A percentile compares a stretch with the other conserved stretches of the same genome.
These are phyloP conservation scores for Argynnis bischoffii DNA, from an alignment of 2,888 invertebrate species.

Conservation along the genomic window DNA sequence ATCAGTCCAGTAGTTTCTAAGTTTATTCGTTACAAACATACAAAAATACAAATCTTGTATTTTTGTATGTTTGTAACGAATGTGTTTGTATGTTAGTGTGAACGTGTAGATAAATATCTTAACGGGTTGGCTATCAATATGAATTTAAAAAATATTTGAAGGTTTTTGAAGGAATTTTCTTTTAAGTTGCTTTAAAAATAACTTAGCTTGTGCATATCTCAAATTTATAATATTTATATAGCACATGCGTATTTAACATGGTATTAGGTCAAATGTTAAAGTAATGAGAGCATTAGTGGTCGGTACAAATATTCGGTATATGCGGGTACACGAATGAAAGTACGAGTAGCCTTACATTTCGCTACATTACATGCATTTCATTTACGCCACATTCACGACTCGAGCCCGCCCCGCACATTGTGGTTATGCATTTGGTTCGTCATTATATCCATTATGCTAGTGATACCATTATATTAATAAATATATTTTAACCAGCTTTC, in stretches of 20 bases:
- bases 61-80: too few species aligned
- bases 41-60: too few species aligned
- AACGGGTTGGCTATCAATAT: too few species aligned
- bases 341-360: constrained; percentile 6
- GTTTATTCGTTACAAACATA: too few species aligned
- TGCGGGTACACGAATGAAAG: constrained; percentile 13
- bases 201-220: not conserved
- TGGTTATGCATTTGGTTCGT: constrained; percentile 14
- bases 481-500: not conserved
- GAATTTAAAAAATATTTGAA: too few species aligned
- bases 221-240: constrained; percentile 7
- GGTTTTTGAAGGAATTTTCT: not conserved
- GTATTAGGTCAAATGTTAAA: constrained; percentile 17
- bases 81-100: too few species aligned
- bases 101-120: too few species aligned
- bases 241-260: constrained; percentile 9
- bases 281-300: constrained; percentile 21
- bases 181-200: constrained; percentile 4
- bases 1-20: too few species aligned
- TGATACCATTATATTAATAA: not conserved
- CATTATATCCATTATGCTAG: constrained; percentile 5
- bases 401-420: constrained; percentile 14
- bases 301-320: constrained; percentile 5
- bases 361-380: constrained; percentile 17
- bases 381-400: constrained; percentile 19